These are phyloP conservation scores for Malurus leucopterus DNA, from an alignment of 2,797 vertebrate species.

Conservation along the genomic window DNA sequence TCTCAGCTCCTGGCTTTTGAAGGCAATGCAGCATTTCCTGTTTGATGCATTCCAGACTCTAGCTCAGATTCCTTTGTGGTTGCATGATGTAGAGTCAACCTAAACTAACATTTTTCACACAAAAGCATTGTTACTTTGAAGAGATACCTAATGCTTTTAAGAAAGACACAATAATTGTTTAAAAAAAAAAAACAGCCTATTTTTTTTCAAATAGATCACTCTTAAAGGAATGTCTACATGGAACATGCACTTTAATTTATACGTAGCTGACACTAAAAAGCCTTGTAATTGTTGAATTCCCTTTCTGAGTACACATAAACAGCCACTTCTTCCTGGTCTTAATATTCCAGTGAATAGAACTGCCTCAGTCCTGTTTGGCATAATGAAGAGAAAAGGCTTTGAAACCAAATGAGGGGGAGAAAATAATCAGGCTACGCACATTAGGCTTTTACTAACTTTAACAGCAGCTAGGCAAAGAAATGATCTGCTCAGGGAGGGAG, in stretches of 20 bases:
- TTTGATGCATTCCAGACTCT: background rate
- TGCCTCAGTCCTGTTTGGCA: background rate
- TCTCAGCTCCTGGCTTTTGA: background rate
- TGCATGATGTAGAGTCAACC: background rate
- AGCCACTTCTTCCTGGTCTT: background rate
- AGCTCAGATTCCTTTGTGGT: background rate
- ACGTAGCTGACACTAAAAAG: background rate
- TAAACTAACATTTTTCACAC: background rate
- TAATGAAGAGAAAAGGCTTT: conserved; percentile 8
- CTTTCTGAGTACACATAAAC: background rate
- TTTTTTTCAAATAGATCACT: background rate
- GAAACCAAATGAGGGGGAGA: conserved; percentile 31
- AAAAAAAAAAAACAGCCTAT: rapidly evolving
- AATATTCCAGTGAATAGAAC: background rate
- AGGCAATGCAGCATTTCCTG: background rate
- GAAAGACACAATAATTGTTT: background rate
- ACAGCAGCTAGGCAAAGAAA: conserved; percentile 23
- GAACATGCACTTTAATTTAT: background rate
- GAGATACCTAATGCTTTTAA: background rate
- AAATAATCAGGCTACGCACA: conserved; percentile 19
- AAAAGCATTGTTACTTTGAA: background rate
- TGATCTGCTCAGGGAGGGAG: background rate
- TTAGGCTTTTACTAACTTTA: conserved; percentile 22
- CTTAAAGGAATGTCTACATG: background rate
- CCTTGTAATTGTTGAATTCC: background rate